These are phyloP conservation scores for Dromiciops gliroides DNA, from an alignment of 2,113 vertebrate species.

Conservation along the genomic window DNA sequence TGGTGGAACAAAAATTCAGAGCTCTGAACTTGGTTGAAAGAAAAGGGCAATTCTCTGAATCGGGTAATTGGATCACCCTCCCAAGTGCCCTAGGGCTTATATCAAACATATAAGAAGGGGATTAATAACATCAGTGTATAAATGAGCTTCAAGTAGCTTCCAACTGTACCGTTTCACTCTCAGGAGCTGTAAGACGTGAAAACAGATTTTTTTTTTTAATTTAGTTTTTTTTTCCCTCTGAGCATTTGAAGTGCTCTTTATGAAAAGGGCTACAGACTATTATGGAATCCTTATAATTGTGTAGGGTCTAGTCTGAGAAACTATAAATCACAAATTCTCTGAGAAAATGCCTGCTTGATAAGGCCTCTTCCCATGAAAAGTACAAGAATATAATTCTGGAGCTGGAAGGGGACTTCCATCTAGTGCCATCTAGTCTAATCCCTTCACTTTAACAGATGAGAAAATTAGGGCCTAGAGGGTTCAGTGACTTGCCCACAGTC, in stretches of 20 bases:
- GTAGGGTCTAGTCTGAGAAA: not conserved
- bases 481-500: not conserved
- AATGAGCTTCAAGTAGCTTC: slow-evolving; percentile 62
- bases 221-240: not conserved
- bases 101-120: slow-evolving; percentile 75
- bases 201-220: slow-evolving; percentile 42
- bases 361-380: not conserved
- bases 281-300: slow-evolving; percentile 46
- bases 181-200: slow-evolving; percentile 57
- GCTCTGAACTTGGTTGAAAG: slow-evolving; percentile 75
- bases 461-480: not conserved
- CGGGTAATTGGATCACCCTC: slow-evolving; percentile 77
- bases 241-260: slow-evolving; percentile 66
- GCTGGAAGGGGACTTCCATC: not conserved
- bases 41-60: slow-evolving; percentile 76
- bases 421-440: not conserved
- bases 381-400: not conserved
- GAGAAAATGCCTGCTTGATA: slow-evolving; percentile 17
- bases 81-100: slow-evolving; percentile 72
- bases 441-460: not conserved
- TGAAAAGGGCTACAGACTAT: slow-evolving; percentile 24
- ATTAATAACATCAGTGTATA: slow-evolving; percentile 78
- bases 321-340: slow-evolving; percentile 3
- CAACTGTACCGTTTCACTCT: slow-evolving; percentile 72
- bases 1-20: slow-evolving; percentile 79